Evolutionary conservation across 2,888 invertebrate species (phyloP), one percentile per base, ranked within the genome.

Genomic region (Sarcophaga carnaria): DNA sequence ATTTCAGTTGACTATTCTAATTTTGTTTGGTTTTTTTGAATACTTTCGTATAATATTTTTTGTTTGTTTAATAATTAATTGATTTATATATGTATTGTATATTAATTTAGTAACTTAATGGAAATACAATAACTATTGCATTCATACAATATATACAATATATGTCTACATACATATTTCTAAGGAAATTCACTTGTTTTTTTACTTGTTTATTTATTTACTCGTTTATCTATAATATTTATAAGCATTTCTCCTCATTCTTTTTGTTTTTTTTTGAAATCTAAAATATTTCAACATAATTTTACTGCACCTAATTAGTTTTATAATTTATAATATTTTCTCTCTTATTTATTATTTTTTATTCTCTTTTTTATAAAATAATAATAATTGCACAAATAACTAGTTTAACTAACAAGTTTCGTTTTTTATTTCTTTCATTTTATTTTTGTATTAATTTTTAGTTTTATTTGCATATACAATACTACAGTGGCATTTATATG

Each of bases 341-440:
- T 37, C 8, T 37, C 1, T 8, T 37, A 10, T 37, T 37, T 37
- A 8, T 37, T 8, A 37, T 37, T 37, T 37, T 37, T 37, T 37
- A 37, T 37, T n/a, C n/a, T n/a, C n/a, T n/a, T 78, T 85, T 70
- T 78, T 60, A 49, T 74, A 76, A 54, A 76, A 63, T 64, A 72
- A 82, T 84, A 67, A 80, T 81, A 86, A 88, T 87, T 87, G 87
- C 88, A 82, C 87, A 49, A 85, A 72, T 86, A 81, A 83, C 78
- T 84, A 83, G 71, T 81, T 88, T 86, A 54, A 77, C 81, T 90
- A 89, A 90, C 87, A 88, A 80, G 66, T 75, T 81, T 78, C 71
- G 45, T 88, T 88, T 88, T 85, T 83, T 75, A 76, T 64, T 62
- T 27, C 47, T 47, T 87, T 74, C 75, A 62, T 37, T 70, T 84